Base-by-base conservation (phyloP, 1,140 invertebrate genomes). In the Saccostrea cuccullata region DNA sequence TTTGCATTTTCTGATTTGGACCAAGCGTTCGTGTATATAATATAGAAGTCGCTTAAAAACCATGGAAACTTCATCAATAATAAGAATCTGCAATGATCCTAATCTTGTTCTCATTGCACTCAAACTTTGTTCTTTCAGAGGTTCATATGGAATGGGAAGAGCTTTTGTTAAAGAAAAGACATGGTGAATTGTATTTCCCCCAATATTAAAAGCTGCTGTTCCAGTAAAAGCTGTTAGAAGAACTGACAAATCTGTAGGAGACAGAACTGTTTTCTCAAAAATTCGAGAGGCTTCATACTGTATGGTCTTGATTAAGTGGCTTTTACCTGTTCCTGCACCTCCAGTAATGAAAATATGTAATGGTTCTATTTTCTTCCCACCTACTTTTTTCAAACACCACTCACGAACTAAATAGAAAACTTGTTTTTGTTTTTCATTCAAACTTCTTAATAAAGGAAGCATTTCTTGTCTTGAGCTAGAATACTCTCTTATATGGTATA, bases 151-250 rank as follows among this genome's bases (percentile, higher is more conserved):
- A 23, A 82, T 17, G n/a, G 77, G 77, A 23, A 82, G 36, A 23
- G 15, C n/a, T 82, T 40, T 82, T 0, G 87, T 67, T 13, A 60
- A 47, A 47, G 47, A 47, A 47, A 47, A 47, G 47, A 47, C 47
- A 47, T 47, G 47, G 47, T 47, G 47, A 9, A 47, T 47, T 47
- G 47, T 47, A 9, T 47, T 47, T 47, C 47, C 47, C 47, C 47
- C 47, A 47, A 47, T 47, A 47, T 47, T 47, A 9, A 47, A 47
- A 47, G 47, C 47, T 6, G 47, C 47, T 47, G 47, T 85, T 30
- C 87, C 87, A 56, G 87, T 88, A 36, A 82, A 85, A 55, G 87
- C 90, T 70, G 73, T 85, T 15, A 90, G 36, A 36, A 90, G 73
- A 13, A 89, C 85, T 47, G 85, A 60, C 8, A 58, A 11, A 86